Base-by-base conservation (phyloP, 2,888 invertebrate species). In the Ochropacha duplaris region DNA sequence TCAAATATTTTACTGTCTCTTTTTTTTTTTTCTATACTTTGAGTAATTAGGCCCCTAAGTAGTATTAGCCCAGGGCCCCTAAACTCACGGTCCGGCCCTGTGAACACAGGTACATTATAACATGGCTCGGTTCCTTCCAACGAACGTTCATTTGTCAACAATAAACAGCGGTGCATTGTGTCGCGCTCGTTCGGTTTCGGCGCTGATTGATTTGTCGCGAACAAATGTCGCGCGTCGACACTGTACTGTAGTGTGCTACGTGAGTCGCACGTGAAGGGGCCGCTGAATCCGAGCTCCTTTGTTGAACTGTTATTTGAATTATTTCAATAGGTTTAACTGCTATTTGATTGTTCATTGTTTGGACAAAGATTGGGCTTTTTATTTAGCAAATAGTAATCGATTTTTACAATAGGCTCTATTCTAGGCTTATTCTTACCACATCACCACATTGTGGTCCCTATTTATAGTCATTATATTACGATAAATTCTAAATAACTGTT, bases 121-220 rank as follows among this genome's bases (percentile, higher is more conserved):
- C 19, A 52, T 12, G 22, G 19, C 3, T 34, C 22, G 34, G n/a
- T 52, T 19, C 11, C n/a, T 16, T 19, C 11, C n/a, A 11, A 31
- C 34, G 34, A 51, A 51, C 51, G 39, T 39, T n/a, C 11, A 31
- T 51, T 52, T 52, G 19, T 19, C 9, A 19, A 39, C 39, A 39
- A 44, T 44, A 44, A 44, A 44, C n/a, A n/a, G 19, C 19, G 19
- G 31, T 6, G 52, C n/a, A 28, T 52, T 28, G 31, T 52, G 34
- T 14, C 14, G 34, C n/a, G n/a, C n/a, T 52, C 31, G 19, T 22
- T 22, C 28, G 2, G 34, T 12, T 22, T 31, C 31, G 36, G 52
- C 52, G 34, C 31, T 28, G 52, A 52, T 52, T 31, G 52, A 52
- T 52, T 31, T 22, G 31, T 31, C 52, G 52, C 31, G 52, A 52